phyloP scores from a whole-genome alignment of 2,113 vertebrate species.

The Aviceda subcristata region DNA sequence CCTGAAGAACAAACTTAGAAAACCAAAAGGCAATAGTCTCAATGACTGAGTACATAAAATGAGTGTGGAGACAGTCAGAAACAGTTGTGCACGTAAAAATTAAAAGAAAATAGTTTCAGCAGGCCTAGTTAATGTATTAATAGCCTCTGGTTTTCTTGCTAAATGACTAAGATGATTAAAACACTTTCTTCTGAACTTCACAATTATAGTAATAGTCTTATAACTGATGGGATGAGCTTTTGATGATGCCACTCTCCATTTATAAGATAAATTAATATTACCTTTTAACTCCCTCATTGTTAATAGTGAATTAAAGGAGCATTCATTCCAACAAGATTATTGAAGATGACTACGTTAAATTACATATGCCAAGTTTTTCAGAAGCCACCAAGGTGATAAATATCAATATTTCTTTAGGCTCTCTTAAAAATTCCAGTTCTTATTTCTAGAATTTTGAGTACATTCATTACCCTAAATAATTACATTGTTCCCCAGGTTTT shows the following conservation, averaged over 20 bases:
- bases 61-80: background rate
- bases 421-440: background rate
- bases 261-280: background rate
- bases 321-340: background rate
- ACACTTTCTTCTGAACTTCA: background rate
- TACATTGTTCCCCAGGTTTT: background rate
- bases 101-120: background rate
- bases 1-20: background rate
- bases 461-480: background rate
- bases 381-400: background rate
- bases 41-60: background rate
- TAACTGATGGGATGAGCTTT: background rate
- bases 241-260: background rate
- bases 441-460: background rate
- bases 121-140: background rate
- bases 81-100: background rate
- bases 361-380: background rate
- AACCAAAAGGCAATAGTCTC: background rate
- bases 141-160: background rate
- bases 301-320: background rate
- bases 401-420: background rate
- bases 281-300: background rate
- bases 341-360: background rate
- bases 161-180: background rate
- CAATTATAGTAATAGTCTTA: background rate